phyloP scores from a whole-genome alignment of 2,888 invertebrate species.

The Hemicrepidius hirtus region DNA sequence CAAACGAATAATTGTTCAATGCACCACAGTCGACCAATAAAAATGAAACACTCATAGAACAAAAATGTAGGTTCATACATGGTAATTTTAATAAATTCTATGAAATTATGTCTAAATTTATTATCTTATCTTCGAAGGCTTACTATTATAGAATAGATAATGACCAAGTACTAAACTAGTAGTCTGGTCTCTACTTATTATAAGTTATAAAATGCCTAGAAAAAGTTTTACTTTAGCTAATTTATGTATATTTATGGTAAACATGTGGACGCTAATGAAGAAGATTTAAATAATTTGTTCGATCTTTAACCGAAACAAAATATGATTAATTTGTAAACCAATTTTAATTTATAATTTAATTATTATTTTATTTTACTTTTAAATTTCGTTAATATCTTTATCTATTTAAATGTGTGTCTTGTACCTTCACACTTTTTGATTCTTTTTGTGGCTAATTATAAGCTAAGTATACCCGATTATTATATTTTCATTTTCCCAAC shows the following conservation, averaged over 20 bases:
- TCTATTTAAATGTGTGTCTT: background rate
- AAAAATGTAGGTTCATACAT: too few relatives aligned
- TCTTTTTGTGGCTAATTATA: background rate
- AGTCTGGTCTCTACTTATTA: too few relatives aligned
- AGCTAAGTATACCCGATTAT: background rate
- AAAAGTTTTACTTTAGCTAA: slow-evolving; percentile 46
- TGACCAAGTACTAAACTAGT: too few relatives aligned
- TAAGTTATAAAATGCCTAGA: slow-evolving; percentile 8
- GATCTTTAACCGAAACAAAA: slow-evolving; percentile 47
- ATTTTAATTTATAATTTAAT: slow-evolving; percentile 52
- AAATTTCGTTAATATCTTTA: slow-evolving; percentile 12
- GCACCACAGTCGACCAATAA: too few relatives aligned
- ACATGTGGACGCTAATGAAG: slow-evolving; percentile 48
- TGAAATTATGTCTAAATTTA: too few relatives aligned
- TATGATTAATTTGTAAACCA: slow-evolving; percentile 53
- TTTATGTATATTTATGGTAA: slow-evolving; percentile 57
- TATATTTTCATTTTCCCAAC: too few relatives aligned
- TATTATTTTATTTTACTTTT: slow-evolving; percentile 39
- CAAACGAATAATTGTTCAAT: too few relatives aligned
- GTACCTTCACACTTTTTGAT: slow-evolving; percentile 18
- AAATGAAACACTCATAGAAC: too few relatives aligned
- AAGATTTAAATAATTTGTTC: slow-evolving; percentile 54
- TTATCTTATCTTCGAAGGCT: too few relatives aligned
- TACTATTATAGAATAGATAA: too few relatives aligned
- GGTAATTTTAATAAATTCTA: too few relatives aligned